A percentile compares a stretch with the other conserved stretches of the same genome.
These are phyloP conservation scores for Ibidorhyncha struthersii DNA, from an alignment of 2,113 vertebrate species.

Conservation along the genomic window DNA sequence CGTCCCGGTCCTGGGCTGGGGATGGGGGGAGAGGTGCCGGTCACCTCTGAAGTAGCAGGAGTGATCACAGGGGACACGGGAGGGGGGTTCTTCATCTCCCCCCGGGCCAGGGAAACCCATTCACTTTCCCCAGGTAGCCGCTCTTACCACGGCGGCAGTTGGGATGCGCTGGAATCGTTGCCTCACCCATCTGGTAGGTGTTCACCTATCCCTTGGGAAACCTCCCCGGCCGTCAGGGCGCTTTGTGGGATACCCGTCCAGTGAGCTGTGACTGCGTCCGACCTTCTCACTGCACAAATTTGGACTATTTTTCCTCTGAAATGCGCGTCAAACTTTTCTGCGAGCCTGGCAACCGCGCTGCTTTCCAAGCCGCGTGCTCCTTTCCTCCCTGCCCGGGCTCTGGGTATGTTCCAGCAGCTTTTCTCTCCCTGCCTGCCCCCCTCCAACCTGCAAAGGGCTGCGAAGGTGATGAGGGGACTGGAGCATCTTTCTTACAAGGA, in stretches of 20 bases:
- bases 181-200: neutral
- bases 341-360: too few species aligned
- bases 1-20: neutral
- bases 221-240: neutral
- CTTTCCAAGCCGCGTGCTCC: too few species aligned
- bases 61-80: fast-evolving
- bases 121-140: neutral
- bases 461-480: too few species aligned
- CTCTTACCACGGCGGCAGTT: fast-evolving
- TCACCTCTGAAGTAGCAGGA: neutral
- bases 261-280: too few species aligned
- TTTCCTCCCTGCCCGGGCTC: too few species aligned
- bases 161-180: neutral
- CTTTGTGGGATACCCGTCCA: neutral
- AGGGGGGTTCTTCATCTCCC: neutral
- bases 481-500: too few species aligned
- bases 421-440: too few species aligned
- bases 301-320: neutral
- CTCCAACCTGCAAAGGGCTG: too few species aligned
- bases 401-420: too few species aligned
- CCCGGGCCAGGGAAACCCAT: neutral
- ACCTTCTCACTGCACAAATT: fast-evolving
- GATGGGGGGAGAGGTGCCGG: neutral
- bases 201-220: neutral
- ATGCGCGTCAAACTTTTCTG: fast-evolving